Percentiles rank a stretch among this genome's conserved stretches.
Evolutionary conservation across 53 echinoderm and acorn worm genomes (phyloP).

Genomic region (Hippasteria phrygiana): DNA sequence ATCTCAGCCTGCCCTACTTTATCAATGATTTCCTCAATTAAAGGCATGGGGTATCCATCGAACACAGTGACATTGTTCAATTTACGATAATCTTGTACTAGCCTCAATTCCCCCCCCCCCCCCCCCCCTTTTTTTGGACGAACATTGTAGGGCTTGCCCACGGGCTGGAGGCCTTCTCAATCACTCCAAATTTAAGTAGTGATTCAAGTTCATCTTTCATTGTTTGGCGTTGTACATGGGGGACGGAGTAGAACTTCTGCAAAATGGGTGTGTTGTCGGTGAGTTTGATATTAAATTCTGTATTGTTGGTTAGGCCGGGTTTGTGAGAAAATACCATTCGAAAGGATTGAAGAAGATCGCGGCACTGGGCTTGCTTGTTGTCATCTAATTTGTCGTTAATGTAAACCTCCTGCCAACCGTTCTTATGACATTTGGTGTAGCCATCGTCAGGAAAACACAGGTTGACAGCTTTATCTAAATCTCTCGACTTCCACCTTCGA

Average conservation of each 20-base stretch:
- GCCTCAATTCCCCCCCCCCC: neutral
- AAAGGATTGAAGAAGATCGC: neutral
- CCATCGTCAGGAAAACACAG: neutral
- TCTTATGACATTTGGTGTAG: neutral
- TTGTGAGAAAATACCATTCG: neutral
- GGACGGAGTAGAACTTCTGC: slow-evolving; percentile 33
- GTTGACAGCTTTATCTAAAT: neutral
- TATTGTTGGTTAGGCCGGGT: slow-evolving; percentile 1
- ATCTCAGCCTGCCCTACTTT: neutral
- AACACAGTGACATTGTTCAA: slow-evolving; percentile 51
- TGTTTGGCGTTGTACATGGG: slow-evolving; percentile 24
- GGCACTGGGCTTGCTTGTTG: neutral
- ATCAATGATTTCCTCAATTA: slow-evolving; percentile 39
- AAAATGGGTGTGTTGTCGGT: slow-evolving; percentile 28
- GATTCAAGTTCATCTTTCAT: slow-evolving; percentile 42
- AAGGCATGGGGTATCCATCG: slow-evolving; percentile 63
- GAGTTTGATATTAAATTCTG: slow-evolving; percentile 17
- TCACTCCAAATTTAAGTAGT: slow-evolving; percentile 2
- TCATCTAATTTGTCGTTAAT: neutral
- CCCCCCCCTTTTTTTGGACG: slow-evolving; percentile 12
- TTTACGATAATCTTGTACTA: neutral
- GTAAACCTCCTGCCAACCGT: neutral
- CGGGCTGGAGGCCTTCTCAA: neutral
- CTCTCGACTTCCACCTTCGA: neutral
- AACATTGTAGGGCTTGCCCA: neutral